Percentiles rank a stretch among this genome's conserved stretches.
Conservation (phyloP, 2,888 invertebrate genomes). For the Chouioia cunea region DNA sequence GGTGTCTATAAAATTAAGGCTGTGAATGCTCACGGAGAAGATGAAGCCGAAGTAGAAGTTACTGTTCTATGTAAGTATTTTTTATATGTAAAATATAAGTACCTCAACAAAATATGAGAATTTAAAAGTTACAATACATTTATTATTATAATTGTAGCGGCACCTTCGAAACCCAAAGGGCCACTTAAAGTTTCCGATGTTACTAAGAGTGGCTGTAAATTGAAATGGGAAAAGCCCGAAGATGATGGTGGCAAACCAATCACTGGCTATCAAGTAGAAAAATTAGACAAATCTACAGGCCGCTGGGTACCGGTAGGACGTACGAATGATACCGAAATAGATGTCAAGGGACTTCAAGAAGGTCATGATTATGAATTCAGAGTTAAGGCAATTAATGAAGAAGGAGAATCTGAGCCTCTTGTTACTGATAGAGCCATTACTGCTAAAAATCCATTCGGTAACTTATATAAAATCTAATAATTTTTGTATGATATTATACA, state of each 20-base stretch:
- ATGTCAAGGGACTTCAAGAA: conserved; percentile 89
- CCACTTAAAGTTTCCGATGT: conserved; percentile 90
- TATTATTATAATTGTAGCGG: conserved; percentile 68
- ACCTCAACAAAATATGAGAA: not conserved
- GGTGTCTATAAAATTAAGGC: conserved; percentile 92
- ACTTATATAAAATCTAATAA: conserved; percentile 51
- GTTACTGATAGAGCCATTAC: conserved; percentile 89
- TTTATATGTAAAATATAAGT: conserved; percentile 21
- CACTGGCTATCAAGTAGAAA: conserved; percentile 93
- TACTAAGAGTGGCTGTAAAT: conserved; percentile 89
- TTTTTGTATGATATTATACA: not conserved
- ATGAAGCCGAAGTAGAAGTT: conserved; percentile 94
- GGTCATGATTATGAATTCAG: conserved; percentile 95
- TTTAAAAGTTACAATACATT: conserved; percentile 1
- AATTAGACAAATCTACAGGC: conserved; percentile 91
- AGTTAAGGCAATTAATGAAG: conserved; percentile 93
- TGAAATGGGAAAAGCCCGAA: conserved; percentile 94
- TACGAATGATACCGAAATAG: conserved; percentile 88
- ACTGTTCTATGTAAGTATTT: conserved; percentile 80
- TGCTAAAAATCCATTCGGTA: conserved; percentile 97
- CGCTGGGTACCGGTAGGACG: conserved; percentile 95
- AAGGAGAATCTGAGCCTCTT: conserved; percentile 94
- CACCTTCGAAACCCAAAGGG: conserved; percentile 89
- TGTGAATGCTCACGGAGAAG: conserved; percentile 90
- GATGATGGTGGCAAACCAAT: conserved; percentile 95